These are phyloP conservation scores for Netelia melanura DNA, from an alignment of 2,888 invertebrate species.

Conservation along the genomic window DNA sequence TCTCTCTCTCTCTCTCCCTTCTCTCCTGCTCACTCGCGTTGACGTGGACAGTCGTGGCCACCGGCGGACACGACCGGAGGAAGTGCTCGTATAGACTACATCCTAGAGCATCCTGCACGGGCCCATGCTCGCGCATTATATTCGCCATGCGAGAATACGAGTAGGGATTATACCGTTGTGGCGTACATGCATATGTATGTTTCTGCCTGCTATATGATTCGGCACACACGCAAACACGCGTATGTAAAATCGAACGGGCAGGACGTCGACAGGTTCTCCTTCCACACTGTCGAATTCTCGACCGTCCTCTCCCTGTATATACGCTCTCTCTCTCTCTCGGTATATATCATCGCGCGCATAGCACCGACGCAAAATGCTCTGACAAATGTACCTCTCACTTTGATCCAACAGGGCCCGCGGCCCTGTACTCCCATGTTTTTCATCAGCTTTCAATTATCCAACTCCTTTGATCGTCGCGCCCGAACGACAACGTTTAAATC, in stretches of 20 bases:
- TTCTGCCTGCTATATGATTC: conserved; percentile 16
- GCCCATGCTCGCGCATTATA: conserved; percentile 56
- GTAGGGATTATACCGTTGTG: conserved; percentile 21
- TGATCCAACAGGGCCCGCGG: conserved; percentile 22
- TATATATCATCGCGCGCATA: not conserved
- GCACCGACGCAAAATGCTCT: conserved; percentile 8
- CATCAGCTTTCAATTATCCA: conserved; percentile 43
- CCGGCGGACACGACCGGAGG: conserved; percentile 78
- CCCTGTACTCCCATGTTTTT: conserved; percentile 16
- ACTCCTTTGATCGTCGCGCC: conserved; percentile 45
- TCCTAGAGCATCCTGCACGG: conserved; percentile 79
- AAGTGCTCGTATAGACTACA: conserved; percentile 81
- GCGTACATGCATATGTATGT: conserved; percentile 44
- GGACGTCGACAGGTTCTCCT: conserved; percentile 51
- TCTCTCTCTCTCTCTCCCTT: conserved; percentile 78
- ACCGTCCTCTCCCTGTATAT: not conserved
- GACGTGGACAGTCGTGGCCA: conserved; percentile 61
- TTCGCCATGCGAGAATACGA: conserved; percentile 49
- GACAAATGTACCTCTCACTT: conserved; percentile 32
- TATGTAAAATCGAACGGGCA: conserved; percentile 44
- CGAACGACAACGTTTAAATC: conserved; percentile 23
- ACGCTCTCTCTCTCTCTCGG: not conserved
- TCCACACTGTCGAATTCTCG: conserved; percentile 24
- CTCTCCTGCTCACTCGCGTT: conserved; percentile 64
- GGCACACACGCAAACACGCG: not conserved